Evolutionary conservation across 2,797 vertebrate genomes (phyloP).

Genomic region (Pseudopleuronectes americanus): DNA sequence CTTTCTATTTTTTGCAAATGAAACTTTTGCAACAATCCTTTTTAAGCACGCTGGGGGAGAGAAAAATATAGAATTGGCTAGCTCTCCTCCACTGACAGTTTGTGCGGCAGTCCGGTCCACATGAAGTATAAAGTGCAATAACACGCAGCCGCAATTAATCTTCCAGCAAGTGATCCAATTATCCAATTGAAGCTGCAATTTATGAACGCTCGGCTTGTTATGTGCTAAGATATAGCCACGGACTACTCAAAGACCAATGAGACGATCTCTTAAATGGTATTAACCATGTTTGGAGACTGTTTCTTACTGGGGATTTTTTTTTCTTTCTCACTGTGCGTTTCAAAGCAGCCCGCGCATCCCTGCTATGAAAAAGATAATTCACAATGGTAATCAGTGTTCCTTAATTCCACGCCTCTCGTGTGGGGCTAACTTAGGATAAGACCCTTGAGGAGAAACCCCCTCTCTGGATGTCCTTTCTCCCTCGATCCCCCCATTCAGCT

Average conservation of each 20-base stretch:
- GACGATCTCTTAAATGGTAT: conserved; percentile 60
- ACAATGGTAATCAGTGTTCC: conserved; percentile 61
- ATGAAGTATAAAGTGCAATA: conserved; percentile 57
- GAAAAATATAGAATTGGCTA: background rate
- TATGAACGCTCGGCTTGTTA: conserved; percentile 59
- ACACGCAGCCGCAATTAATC: conserved; percentile 70
- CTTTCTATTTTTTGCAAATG: background rate
- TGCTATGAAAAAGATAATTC: conserved; percentile 66
- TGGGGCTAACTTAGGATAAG: conserved; percentile 62
- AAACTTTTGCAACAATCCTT: conserved; percentile 3
- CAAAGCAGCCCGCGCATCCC: conserved; percentile 53
- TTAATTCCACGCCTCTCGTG: conserved; percentile 64
- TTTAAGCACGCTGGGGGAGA: background rate
- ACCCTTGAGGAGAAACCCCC: conserved; percentile 54
- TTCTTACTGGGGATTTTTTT: conserved; percentile 51
- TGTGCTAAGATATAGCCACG: conserved; percentile 66
- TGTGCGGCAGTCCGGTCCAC: conserved; percentile 35
- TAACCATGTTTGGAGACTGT: conserved; percentile 68
- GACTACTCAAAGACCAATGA: conserved; percentile 58
- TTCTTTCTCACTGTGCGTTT: conserved; percentile 48
- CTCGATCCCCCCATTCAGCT: conserved; percentile 44
- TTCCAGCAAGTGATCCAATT: conserved; percentile 75
- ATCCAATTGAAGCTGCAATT: conserved; percentile 71
- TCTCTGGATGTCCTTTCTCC: conserved; percentile 44
- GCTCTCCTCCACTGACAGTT: conserved; percentile 1